phyloP scores from a whole-genome alignment of 2,113 vertebrate genomes.

The Ranitomeya imitator region DNA sequence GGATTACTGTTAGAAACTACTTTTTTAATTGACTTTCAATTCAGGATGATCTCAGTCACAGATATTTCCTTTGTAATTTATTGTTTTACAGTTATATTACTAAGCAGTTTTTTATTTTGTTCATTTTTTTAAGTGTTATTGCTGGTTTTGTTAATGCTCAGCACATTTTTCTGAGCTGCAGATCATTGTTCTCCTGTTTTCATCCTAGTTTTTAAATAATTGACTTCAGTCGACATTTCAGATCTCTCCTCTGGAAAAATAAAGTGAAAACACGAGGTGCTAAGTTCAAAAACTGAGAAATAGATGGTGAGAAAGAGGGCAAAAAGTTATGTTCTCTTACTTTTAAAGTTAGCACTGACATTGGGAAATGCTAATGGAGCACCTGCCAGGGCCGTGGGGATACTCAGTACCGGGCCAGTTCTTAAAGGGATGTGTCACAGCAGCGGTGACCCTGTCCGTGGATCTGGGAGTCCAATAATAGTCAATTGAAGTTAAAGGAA shows the following conservation, averaged over 20 bases:
- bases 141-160: constrained; percentile 1
- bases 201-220: neutral
- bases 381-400: too few species aligned
- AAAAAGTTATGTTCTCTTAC: neutral
- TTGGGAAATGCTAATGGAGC: too few species aligned
- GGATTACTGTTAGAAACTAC: neutral
- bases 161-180: constrained; percentile 6
- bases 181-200: neutral
- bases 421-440: too few species aligned
- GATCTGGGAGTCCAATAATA: too few species aligned
- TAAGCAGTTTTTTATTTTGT: neutral
- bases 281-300: neutral
- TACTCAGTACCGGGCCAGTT: too few species aligned
- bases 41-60: neutral
- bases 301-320: neutral
- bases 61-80: neutral
- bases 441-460: too few species aligned
- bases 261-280: neutral
- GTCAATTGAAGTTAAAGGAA: too few species aligned
- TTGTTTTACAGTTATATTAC: neutral
- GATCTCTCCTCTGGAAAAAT: neutral
- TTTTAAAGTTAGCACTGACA: too few species aligned
- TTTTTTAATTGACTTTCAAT: neutral
- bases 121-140: neutral
- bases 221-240: neutral